Conservation (phyloP, 2,888 invertebrate species). For the Arge pagana region DNA sequence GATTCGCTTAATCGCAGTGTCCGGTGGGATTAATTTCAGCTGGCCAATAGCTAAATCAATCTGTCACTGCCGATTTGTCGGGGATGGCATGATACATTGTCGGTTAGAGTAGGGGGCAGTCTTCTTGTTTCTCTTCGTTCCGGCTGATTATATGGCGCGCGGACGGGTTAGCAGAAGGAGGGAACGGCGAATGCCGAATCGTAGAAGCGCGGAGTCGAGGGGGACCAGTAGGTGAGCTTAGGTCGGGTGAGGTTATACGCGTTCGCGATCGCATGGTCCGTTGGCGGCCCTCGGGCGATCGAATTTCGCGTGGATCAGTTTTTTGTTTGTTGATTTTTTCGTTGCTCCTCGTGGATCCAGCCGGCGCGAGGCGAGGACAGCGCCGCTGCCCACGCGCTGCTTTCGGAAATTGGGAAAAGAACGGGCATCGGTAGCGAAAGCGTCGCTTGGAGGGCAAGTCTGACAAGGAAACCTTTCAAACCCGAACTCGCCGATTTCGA, state of each 20-base stretch:
- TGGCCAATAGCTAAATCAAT: slow-evolving; percentile 24
- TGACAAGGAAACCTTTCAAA: too few relatives aligned
- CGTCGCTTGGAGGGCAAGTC: too few relatives aligned
- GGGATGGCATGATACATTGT: slow-evolving; percentile 24
- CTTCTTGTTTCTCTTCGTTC: slow-evolving; percentile 24
- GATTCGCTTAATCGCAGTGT: slow-evolving; percentile 19
- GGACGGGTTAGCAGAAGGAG: slow-evolving; percentile 22
- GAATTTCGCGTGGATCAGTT: too few relatives aligned
- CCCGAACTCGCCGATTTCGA: too few relatives aligned
- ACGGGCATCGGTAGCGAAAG: too few relatives aligned
- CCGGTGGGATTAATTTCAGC: slow-evolving; percentile 22
- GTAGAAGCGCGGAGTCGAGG: slow-evolving; percentile 11
- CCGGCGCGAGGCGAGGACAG: too few relatives aligned
- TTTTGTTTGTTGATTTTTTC: too few relatives aligned
- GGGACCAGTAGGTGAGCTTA: slow-evolving; percentile 13
- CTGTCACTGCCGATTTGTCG: slow-evolving; percentile 24
- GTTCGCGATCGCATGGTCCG: slow-evolving; percentile 18
- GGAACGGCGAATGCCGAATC: slow-evolving; percentile 11
- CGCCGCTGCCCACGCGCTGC: too few relatives aligned
- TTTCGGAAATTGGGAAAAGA: too few relatives aligned
- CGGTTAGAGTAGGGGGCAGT: slow-evolving; percentile 22
- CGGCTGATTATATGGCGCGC: slow-evolving; percentile 25
- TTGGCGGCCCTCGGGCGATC: slow-evolving; percentile 18
- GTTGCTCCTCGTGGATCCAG: too few relatives aligned
- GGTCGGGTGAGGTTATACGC: slow-evolving; percentile 12